A percentile compares a stretch with the other conserved stretches of the same genome.
Evolutionary conservation across 2,888 invertebrate genomes (phyloP).

Genomic region (Drosophila emarginata): DNA sequence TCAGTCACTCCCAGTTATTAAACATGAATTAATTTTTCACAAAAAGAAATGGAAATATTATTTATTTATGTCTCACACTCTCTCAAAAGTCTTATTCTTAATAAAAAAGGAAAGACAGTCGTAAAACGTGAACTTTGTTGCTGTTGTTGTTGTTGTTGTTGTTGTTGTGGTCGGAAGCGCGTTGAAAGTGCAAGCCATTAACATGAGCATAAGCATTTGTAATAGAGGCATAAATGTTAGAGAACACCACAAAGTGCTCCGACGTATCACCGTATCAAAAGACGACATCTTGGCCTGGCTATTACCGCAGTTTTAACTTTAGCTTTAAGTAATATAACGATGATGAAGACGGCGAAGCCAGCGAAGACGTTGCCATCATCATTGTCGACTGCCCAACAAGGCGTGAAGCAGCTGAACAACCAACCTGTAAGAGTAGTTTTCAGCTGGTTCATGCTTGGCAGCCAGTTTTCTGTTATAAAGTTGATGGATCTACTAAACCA

Average conservation of each 20-base stretch:
- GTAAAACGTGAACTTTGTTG: slow-evolving; percentile 23
- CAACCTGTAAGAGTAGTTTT: slow-evolving; percentile 48
- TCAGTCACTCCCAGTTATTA: slow-evolving; percentile 63
- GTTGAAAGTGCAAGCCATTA: slow-evolving; percentile 66
- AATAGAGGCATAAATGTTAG: slow-evolving; percentile 38
- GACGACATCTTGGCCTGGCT: slow-evolving; percentile 49
- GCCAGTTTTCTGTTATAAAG: slow-evolving; percentile 32
- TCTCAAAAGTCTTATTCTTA: slow-evolving; percentile 59
- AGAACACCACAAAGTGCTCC: slow-evolving; percentile 6
- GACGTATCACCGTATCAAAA: slow-evolving; percentile 28
- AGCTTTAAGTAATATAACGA: slow-evolving; percentile 56
- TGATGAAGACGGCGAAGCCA: slow-evolving; percentile 20
- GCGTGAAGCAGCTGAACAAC: slow-evolving; percentile 68
- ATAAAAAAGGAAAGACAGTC: slow-evolving; percentile 26
- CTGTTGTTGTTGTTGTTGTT: slow-evolving; percentile 29
- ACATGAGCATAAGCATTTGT: slow-evolving; percentile 56
- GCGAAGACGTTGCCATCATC: slow-evolving; percentile 33
- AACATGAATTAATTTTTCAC: slow-evolving; percentile 33
- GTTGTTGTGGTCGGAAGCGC: slow-evolving; percentile 31
- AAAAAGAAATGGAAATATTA: slow-evolving; percentile 40
- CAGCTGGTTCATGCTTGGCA: slow-evolving; percentile 29
- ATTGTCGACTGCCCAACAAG: slow-evolving; percentile 67
- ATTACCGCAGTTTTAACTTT: slow-evolving; percentile 57
- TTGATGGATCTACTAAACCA: background rate
- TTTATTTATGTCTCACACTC: slow-evolving; percentile 61